Percentiles rank a stretch among this genome's conserved stretches.
phyloP scores from a whole-genome alignment of 2,888 invertebrate species.

The Crossocerus cetratus region DNA sequence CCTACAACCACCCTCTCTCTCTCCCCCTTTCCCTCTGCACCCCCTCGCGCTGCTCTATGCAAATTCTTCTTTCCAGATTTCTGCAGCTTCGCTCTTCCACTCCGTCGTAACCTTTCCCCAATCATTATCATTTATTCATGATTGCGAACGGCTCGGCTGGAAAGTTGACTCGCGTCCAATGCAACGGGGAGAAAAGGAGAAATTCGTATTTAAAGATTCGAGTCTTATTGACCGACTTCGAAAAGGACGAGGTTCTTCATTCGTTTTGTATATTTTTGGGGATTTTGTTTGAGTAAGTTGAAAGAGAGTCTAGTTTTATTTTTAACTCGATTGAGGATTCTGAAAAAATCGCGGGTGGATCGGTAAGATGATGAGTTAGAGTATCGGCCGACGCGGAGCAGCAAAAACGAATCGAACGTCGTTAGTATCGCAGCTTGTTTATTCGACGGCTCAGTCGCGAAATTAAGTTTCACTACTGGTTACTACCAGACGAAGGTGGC shows the following conservation, averaged over 20 bases:
- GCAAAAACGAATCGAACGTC: too few relatives aligned
- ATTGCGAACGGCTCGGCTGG: slow-evolving; percentile 1
- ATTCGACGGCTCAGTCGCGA: slow-evolving; percentile 42
- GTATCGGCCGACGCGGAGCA: too few relatives aligned
- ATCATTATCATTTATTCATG: slow-evolving; percentile 1
- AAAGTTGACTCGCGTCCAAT: neutral
- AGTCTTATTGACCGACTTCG: too few relatives aligned
- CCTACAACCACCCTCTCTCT: neutral
- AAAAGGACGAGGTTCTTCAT: too few relatives aligned
- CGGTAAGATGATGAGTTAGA: too few relatives aligned
- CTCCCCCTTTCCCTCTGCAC: neutral
- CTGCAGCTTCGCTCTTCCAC: neutral
- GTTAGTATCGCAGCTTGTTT: slow-evolving; percentile 38
- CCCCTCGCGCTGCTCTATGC: slow-evolving; percentile 36
- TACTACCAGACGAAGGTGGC: slow-evolving; percentile 61
- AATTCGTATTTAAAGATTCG: too few relatives aligned
- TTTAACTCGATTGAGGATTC: too few relatives aligned
- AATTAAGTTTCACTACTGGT: slow-evolving; percentile 20
- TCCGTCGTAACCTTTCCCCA: neutral
- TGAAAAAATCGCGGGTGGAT: too few relatives aligned
- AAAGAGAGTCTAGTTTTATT: too few relatives aligned
- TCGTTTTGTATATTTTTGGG: too few relatives aligned
- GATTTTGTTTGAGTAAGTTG: too few relatives aligned
- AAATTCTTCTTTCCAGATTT: slow-evolving; percentile 40
- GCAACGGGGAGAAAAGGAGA: neutral